Conservation (phyloP, 2,888 invertebrate genomes). For the Aphidius colemani region DNA sequence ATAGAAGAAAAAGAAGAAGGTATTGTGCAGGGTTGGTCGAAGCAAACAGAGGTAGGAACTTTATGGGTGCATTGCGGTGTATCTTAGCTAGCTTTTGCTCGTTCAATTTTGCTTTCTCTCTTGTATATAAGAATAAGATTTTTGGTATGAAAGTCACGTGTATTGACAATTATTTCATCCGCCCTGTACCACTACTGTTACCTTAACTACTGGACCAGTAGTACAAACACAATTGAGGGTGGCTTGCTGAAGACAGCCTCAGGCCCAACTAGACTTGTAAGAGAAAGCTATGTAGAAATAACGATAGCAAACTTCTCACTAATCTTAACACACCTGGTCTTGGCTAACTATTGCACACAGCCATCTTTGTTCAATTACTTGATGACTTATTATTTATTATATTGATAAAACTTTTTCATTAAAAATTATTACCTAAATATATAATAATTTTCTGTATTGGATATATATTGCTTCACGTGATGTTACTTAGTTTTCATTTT, state of each 20-base stretch:
- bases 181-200: constrained; percentile 33
- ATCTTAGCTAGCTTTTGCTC: constrained; percentile 42
- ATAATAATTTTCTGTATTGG: background rate
- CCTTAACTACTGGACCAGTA: constrained; percentile 37
- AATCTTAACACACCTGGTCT: constrained; percentile 47
- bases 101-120: constrained; percentile 8
- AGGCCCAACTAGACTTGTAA: constrained; percentile 32
- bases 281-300: constrained; percentile 19
- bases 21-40: constrained; percentile 7
- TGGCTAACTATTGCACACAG: constrained; percentile 36
- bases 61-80: constrained; percentile 56
- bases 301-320: constrained; percentile 34
- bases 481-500: background rate
- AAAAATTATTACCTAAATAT: background rate
- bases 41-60: constrained; percentile 36
- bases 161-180: constrained; percentile 55
- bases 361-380: constrained; percentile 44
- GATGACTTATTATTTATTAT: constrained; percentile 31
- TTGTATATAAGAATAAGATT: constrained; percentile 39
- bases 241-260: constrained; percentile 34
- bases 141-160: constrained; percentile 55
- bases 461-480: background rate
- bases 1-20: constrained; percentile 15
- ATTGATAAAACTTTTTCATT: constrained; percentile 8
- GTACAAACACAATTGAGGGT: constrained; percentile 10